Base-by-base conservation (phyloP, 2,797 vertebrate genomes). In the Pseudochromis fuscus region DNA sequence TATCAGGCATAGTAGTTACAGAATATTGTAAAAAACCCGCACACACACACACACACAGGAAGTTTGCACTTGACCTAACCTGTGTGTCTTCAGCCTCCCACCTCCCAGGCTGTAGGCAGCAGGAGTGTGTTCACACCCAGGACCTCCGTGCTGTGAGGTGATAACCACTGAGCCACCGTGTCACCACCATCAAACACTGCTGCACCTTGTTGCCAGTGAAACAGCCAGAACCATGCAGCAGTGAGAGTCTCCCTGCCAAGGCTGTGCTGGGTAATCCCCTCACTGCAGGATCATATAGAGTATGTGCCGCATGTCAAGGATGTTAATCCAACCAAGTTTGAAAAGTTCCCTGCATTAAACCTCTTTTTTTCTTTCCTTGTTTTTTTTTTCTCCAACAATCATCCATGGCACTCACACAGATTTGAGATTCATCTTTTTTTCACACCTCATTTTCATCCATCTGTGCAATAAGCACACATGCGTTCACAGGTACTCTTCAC, bases 241-340 rank as follows among this genome's bases (percentile, higher is more conserved):
- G 56, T 45, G 28, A 55, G 38, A 75, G 30, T 24, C 28, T n/a
- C 49, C n/a, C 19, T 68, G 23, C 66, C 19, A 24, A 25, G 28
- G 12, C 42, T 75, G 40, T 72, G 53, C 62, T 60, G 56, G 42
- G 12, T 57, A 75, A 68, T 86, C 55, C 66, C 16, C 51, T 63
- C 61, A 64, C 25, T 42, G 15, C 19, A 27, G 67, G 65, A 28
- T 67, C 31, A 40, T 49, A 71, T 60, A 61, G 65, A 59, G 64
- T 67, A 58, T 55, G 56, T 77, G 38, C 46, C 71, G 72, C 52
- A 59, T 66, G 46, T 63, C 56, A 53, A 81, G 44, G 25, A 24
- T 52, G 57, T 71, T 81, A 81, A 72, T 78, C 65, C 67, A 75
- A 45, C 27, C 60, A 33, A 62, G 66, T 79, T 68, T 79, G 42